Conservation (phyloP, 2,797 vertebrate species). For the Tinamus major region DNA sequence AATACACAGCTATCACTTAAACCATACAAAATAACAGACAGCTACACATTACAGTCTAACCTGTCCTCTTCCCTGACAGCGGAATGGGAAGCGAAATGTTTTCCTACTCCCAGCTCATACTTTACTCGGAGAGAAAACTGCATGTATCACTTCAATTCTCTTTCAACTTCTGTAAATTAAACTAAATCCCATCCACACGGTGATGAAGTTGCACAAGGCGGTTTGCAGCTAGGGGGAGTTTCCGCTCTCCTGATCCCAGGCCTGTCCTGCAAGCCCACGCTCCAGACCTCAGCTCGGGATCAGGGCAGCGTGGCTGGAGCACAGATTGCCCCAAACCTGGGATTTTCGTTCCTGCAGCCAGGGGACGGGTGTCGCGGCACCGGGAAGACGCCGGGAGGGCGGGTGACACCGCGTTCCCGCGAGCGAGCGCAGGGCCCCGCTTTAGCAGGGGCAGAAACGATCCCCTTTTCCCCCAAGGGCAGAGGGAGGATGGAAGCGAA, state of each 20-base stretch:
- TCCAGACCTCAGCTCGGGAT: background rate
- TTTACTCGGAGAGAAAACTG: background rate
- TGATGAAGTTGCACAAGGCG: background rate
- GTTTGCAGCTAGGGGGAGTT: fast-evolving
- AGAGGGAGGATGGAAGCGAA: background rate
- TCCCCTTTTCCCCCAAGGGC: background rate
- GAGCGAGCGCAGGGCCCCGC: background rate
- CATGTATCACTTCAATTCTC: fast-evolving
- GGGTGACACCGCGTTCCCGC: fast-evolving
- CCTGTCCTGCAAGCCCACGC: background rate
- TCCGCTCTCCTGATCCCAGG: background rate
- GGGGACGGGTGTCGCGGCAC: too few species aligned
- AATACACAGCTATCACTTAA: background rate
- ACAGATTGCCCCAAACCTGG: background rate
- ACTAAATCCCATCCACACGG: background rate
- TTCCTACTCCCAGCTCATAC: background rate
- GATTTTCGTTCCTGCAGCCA: background rate
- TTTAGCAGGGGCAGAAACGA: fast-evolving
- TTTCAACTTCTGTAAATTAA: background rate
- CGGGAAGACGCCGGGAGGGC: too few species aligned
- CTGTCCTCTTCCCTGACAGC: background rate
- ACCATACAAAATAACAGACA: background rate
- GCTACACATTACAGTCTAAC: background rate
- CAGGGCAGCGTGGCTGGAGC: background rate
- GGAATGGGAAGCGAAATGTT: background rate